Conservation (phyloP, 2,113 vertebrate species). For the Okapia johnstoni region DNA sequence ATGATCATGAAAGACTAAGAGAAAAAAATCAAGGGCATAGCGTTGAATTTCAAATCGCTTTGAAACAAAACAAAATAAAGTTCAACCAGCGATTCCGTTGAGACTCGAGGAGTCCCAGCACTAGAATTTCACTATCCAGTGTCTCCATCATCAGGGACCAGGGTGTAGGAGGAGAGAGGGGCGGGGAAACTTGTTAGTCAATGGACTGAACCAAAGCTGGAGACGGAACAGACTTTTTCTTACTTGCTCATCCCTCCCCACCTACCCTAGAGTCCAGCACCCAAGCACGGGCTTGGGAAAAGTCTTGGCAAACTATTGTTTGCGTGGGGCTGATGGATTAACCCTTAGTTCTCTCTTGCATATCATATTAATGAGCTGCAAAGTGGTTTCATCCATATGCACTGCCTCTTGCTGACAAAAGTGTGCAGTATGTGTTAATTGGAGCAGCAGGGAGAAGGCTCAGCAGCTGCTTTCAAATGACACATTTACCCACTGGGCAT, state of each 20-base stretch:
- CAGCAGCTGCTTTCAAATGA: constrained; percentile 84
- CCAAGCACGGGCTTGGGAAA: neutral
- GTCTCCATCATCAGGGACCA: constrained; percentile 77
- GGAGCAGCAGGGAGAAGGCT: constrained; percentile 82
- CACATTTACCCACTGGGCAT: constrained; percentile 82
- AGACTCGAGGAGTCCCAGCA: constrained; percentile 72
- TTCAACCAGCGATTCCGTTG: constrained; percentile 79
- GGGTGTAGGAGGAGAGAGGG: constrained; percentile 42
- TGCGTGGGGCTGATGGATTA: neutral
- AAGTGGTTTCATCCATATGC: constrained; percentile 82
- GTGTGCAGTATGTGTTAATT: constrained; percentile 81
- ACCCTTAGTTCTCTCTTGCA: constrained; percentile 50
- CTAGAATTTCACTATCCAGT: constrained; percentile 74
- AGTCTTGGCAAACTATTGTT: constrained; percentile 24
- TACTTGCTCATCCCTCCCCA: neutral
- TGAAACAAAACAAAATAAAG: constrained; percentile 75
- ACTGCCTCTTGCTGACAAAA: constrained; percentile 78
- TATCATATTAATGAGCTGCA: constrained; percentile 60
- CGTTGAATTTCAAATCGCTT: constrained; percentile 39
- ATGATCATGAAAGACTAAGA: neutral
- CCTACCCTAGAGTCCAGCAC: neutral
- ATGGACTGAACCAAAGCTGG: constrained; percentile 82
- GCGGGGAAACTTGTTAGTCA: constrained; percentile 79
- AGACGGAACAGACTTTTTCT: constrained; percentile 55
- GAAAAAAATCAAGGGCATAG: neutral